Evolutionary conservation across 2,888 invertebrate genomes (phyloP).

Genomic region (Carabus problematicus): DNA sequence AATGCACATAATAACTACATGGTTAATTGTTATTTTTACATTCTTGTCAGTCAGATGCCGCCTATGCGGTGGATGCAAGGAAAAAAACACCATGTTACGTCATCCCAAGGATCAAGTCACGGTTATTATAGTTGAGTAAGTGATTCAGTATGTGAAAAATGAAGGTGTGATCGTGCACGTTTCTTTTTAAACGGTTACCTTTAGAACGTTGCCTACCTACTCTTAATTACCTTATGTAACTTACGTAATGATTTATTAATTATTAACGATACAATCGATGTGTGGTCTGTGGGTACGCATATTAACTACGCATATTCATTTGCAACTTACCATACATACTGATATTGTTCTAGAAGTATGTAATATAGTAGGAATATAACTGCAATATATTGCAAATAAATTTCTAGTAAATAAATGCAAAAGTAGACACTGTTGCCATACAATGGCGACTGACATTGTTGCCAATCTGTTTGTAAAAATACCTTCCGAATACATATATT

Average conservation of each 20-base stretch:
- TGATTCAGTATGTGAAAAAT: slow-evolving; percentile 17
- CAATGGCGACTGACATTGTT: no score
- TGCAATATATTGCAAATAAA: background rate
- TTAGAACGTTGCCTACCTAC: background rate
- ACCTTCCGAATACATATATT: no score
- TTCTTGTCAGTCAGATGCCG: background rate
- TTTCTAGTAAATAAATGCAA: background rate
- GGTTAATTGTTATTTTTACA: no score
- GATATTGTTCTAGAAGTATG: background rate
- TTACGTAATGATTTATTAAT: slow-evolving; percentile 4
- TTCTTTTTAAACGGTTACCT: slow-evolving; percentile 6
- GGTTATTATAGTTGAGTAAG: background rate
- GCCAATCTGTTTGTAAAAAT: no score
- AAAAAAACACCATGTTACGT: background rate
- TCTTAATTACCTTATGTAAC: slow-evolving; percentile 5
- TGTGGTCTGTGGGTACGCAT: background rate
- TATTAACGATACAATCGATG: background rate
- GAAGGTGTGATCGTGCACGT: slow-evolving; percentile 10
- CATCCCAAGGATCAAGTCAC: background rate
- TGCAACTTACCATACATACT: background rate
- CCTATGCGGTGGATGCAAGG: slow-evolving; percentile 1
- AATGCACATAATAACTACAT: no score
- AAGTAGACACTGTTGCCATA: no score
- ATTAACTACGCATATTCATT: no score
- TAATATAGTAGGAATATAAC: no score